phyloP scores from a whole-genome alignment of 1,140 invertebrate species.

The Chelonus insularis region DNA sequence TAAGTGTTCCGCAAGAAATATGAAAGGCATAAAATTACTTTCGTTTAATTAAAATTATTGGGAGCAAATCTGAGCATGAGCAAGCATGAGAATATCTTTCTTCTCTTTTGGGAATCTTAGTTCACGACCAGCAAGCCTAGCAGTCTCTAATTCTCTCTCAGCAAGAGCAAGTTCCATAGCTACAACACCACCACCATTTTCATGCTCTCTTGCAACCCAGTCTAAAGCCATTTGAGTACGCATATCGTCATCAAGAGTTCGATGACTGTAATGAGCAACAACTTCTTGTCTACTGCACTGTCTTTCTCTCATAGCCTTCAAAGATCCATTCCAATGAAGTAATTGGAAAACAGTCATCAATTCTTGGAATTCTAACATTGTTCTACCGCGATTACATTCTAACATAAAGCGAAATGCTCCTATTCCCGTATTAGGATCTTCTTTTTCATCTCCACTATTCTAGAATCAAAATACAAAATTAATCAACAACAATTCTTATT shows the following conservation, averaged over 20 bases:
- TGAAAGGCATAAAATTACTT: too few species aligned
- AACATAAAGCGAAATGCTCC: slow-evolving; percentile 95
- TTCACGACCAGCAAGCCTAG: slow-evolving; percentile 85
- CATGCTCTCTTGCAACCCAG: slow-evolving; percentile 90
- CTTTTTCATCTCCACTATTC: slow-evolving; percentile 66
- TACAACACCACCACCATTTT: slow-evolving; percentile 76
- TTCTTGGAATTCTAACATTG: slow-evolving; percentile 96
- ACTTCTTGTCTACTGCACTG: slow-evolving; percentile 95
- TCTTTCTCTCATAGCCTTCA: slow-evolving; percentile 88
- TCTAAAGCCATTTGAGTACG: slow-evolving; percentile 93
- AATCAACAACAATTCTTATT: not conserved
- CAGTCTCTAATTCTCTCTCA: slow-evolving; percentile 87
- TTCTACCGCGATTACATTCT: slow-evolving; percentile 88
- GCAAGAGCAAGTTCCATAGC: slow-evolving; percentile 79
- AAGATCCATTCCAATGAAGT: slow-evolving; percentile 93
- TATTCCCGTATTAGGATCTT: slow-evolving; percentile 82
- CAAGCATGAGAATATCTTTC: slow-evolving; percentile 89
- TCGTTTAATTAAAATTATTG: too few species aligned
- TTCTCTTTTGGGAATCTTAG: slow-evolving; percentile 94
- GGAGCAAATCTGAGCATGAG: slow-evolving; percentile 73
- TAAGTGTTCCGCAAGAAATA: too few species aligned
- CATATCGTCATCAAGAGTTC: slow-evolving; percentile 92
- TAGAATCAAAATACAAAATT: not conserved
- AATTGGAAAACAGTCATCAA: slow-evolving; percentile 96
- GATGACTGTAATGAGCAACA: slow-evolving; percentile 90